Conservation (phyloP, 1,140 invertebrate species). For the Acyrthosiphon pisum region DNA sequence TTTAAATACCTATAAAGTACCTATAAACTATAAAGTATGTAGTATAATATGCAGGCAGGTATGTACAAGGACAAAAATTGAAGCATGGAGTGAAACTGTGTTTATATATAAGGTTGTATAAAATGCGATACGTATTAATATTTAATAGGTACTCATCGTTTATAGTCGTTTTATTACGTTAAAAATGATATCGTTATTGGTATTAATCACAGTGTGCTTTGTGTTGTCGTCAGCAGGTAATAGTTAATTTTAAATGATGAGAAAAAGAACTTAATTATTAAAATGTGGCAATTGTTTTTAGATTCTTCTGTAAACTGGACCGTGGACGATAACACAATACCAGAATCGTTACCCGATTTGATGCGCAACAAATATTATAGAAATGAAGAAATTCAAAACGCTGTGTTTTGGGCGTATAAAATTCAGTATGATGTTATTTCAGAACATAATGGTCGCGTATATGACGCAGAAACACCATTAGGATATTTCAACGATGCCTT, state of each 20-base stretch:
- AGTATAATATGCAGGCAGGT: no score
- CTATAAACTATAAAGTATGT: background rate
- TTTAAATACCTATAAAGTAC: background rate
- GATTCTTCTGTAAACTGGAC: background rate
- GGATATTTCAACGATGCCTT: background rate
- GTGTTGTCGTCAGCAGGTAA: background rate
- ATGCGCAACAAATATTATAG: background rate
- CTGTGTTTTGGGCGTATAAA: background rate
- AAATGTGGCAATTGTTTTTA: background rate
- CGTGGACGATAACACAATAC: background rate
- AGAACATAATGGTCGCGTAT: background rate
- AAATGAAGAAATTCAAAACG: background rate
- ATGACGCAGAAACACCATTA: background rate
- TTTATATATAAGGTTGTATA: background rate
- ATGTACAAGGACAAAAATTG: background rate
- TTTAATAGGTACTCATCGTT: background rate
- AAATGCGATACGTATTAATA: background rate
- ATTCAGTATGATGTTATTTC: conserved; percentile 18
- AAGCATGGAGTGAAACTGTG: background rate
- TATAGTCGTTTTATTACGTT: background rate
- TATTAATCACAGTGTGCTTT: background rate
- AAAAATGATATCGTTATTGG: background rate
- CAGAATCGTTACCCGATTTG: background rate
- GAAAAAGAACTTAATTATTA: background rate
- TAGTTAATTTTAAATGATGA: background rate